Percentiles rank a stretch among this genome's conserved stretches.
These are phyloP conservation scores for Ellobium chinense DNA, from an alignment of 2,888 invertebrate species.

Conservation along the genomic window DNA sequence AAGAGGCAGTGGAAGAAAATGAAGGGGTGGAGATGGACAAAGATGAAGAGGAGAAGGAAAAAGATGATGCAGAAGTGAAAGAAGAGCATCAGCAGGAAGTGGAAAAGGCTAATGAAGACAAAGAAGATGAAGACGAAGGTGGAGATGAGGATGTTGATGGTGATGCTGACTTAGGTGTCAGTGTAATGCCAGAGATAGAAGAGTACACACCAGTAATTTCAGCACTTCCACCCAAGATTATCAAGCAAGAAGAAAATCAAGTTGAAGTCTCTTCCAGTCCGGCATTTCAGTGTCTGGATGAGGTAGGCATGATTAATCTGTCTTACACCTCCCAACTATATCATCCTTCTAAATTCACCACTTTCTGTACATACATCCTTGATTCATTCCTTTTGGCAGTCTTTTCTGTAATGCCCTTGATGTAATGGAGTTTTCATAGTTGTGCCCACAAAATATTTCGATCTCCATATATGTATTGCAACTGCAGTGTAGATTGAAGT, in stretches of 20 bases:
- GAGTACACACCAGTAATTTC: slow-evolving; percentile 73
- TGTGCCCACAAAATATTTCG: no score
- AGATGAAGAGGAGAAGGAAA: slow-evolving; percentile 31
- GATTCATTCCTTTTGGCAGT: no score
- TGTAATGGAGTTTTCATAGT: no score
- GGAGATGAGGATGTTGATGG: slow-evolving; percentile 39
- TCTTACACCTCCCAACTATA: background rate
- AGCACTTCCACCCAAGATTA: slow-evolving; percentile 75
- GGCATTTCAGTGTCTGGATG: slow-evolving; percentile 78
- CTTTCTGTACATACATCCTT: no score
- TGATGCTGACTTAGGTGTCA: slow-evolving; percentile 37
- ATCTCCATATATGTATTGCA: no score
- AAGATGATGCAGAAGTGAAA: slow-evolving; percentile 27
- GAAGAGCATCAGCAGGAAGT: slow-evolving; percentile 4
- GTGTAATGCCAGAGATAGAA: slow-evolving; percentile 7
- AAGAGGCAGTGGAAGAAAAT: background rate
- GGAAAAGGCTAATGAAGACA: background rate
- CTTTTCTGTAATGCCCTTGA: no score
- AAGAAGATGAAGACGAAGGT: slow-evolving; percentile 22
- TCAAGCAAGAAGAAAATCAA: slow-evolving; percentile 77
- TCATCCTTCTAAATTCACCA: no score
- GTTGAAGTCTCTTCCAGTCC: slow-evolving; percentile 78
- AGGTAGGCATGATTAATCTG: slow-evolving; percentile 64
- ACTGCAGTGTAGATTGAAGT: no score
- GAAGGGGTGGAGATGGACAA: slow-evolving; percentile 12